Base-by-base conservation (phyloP, 1,140 invertebrate genomes). In the Samia ricini region DNA sequence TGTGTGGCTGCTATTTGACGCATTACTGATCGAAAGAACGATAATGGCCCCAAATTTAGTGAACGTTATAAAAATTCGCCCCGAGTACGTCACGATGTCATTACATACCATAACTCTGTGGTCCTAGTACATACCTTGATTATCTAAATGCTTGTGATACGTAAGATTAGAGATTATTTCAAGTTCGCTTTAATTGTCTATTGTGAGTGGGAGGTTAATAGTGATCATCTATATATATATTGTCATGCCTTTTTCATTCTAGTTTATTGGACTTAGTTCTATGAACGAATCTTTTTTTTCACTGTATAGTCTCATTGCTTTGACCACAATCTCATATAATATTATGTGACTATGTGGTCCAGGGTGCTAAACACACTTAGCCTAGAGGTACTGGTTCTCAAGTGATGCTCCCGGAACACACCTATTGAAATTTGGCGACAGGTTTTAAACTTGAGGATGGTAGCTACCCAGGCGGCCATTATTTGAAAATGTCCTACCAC, bases 1-100 rank as follows among this genome's bases (percentile, higher is more conserved):
- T 88, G 85, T 88, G 85, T 84, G 85, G 84, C 68, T 74, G 62
- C 61, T 36, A 64, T 76, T 77, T 83, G 71, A 81, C 69, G 75
- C 77, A 76, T 77, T 74, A 64, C 71, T 77, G 85, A 86, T 86
- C 74, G 68, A 71, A 77, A 79, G 77, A 75, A 79, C 66, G 84
- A 87, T 85, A 83, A 88, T 87, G 74, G 20, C 68, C 69, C 68
- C 71, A 81, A 83, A 77, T 61, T 75, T 79, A 75, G 71, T 73
- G 69, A 76, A 72, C 78, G 66, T 78, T 82, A 82, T 83, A 83
- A 83, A n/a, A 83, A 89, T 87, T 85, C 81, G 20, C 51, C n/a
- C 72, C 77, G 61, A 61, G 20, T 50, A 71, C 67, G 76, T 85
- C 86, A 85, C 84, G 81, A 83, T 68, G 79, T 77, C 83, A 77